Conservation (phyloP, 2,888 invertebrate species). For the Lapara coniferarum region DNA sequence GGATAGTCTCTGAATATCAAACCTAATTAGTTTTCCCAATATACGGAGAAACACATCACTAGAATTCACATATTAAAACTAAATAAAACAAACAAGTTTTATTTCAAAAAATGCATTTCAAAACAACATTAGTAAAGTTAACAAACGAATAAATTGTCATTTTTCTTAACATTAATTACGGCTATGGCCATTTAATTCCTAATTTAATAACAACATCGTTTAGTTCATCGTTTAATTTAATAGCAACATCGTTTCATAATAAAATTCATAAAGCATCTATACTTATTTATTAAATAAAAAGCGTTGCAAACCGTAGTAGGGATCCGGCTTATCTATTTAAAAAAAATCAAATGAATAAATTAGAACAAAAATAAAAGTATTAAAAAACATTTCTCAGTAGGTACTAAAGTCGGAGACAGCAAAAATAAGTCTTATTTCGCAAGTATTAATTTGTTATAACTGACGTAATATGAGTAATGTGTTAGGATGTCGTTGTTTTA, state of each 20-base stretch:
- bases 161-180: conserved; percentile 31
- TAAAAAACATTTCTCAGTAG: conserved; percentile 30
- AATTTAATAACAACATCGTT: conserved; percentile 15
- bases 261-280: neutral
- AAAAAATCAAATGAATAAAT: conserved; percentile 30
- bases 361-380: conserved; percentile 32
- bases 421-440: neutral
- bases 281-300: conserved; percentile 14
- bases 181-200: neutral
- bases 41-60: too few relatives aligned
- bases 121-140: conserved; percentile 57
- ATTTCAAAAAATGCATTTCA: conserved; percentile 52
- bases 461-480: neutral
- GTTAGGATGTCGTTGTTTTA: conserved; percentile 22
- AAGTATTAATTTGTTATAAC: conserved; percentile 17
- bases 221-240: too few relatives aligned
- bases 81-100: conserved; percentile 38
- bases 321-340: conserved; percentile 25
- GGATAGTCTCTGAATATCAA: too few relatives aligned
- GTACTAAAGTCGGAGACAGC: neutral
- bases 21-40: too few relatives aligned
- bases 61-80: neutral
- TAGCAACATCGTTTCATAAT: conserved; percentile 11
- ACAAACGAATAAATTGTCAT: conserved; percentile 25
- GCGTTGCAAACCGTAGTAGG: neutral